Percentiles rank a stretch among this genome's conserved stretches.
These are phyloP conservation scores for Erythrolamprus reginae DNA, from an alignment of 2,113 vertebrate species.

Conservation along the genomic window DNA sequence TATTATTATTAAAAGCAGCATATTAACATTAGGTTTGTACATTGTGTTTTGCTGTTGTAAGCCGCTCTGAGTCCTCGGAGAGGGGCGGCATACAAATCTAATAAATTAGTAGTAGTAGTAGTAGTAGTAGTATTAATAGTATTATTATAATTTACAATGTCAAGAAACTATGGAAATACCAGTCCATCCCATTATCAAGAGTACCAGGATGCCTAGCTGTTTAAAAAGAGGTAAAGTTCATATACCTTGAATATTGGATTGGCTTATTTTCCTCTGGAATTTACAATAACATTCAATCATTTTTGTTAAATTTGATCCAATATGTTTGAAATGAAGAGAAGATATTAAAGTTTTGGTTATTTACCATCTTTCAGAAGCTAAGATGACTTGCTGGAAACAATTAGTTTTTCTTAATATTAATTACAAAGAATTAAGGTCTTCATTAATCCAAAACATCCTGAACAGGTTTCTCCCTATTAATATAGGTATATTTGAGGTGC, in stretches of 20 bases:
- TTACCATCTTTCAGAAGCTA: constrained; percentile 39
- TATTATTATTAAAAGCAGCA: no score
- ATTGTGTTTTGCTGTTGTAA: no score
- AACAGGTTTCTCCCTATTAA: constrained; percentile 46
- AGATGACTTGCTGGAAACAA: constrained; percentile 49
- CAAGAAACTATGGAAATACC: background rate
- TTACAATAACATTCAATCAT: background rate
- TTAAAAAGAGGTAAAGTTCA: background rate
- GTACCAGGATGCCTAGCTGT: background rate
- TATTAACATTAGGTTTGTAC: no score
- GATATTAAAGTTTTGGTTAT: background rate
- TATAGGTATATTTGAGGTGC: constrained; percentile 50
- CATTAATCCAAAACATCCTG: constrained; percentile 57
- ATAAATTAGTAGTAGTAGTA: no score
- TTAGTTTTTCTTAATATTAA: constrained; percentile 52
- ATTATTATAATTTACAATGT: background rate
- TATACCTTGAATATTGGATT: background rate
- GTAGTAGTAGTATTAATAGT: no score
- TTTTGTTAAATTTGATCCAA: background rate
- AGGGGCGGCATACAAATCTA: no score
- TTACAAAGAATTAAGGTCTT: constrained; percentile 54
- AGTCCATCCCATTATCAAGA: background rate
- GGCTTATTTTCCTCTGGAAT: background rate
- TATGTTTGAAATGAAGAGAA: background rate
- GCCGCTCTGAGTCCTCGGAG: no score